Evolutionary conservation across 1,140 invertebrate species (phyloP).

Genomic region (Yoshiicerus persimilis): DNA sequence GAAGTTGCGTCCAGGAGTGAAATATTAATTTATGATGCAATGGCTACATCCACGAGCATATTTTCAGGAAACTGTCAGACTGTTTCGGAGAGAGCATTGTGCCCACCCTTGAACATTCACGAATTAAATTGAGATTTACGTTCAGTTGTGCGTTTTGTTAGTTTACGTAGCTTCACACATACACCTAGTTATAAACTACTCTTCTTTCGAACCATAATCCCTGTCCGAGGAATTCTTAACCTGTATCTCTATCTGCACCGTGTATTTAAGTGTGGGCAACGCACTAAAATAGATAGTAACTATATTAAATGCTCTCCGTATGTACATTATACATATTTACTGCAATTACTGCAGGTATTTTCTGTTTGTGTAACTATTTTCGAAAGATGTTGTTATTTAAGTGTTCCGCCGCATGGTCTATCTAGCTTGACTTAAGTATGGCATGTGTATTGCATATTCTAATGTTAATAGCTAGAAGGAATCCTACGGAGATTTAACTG

Average conservation of each 20-base stretch:
- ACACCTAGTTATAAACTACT: background rate
- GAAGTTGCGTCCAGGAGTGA: background rate
- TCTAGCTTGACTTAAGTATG: background rate
- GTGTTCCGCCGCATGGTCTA: background rate
- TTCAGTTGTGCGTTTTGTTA: background rate
- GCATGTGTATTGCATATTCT: background rate
- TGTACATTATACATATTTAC: too few relatives aligned
- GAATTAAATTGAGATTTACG: constrained; percentile 23
- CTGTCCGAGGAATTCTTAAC: background rate
- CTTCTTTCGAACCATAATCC: background rate
- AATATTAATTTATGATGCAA: constrained; percentile 1
- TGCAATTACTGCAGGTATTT: background rate
- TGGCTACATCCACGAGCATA: background rate
- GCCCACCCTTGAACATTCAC: constrained; percentile 13
- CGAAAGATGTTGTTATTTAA: background rate
- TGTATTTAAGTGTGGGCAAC: background rate
- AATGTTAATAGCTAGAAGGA: background rate
- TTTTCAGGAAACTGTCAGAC: constrained; percentile 16
- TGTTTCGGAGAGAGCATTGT: background rate
- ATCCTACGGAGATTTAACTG: constrained; percentile 13
- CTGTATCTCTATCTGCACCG: background rate
- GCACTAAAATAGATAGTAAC: too few relatives aligned
- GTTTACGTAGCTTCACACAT: background rate
- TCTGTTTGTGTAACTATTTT: background rate
- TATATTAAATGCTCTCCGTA: too few relatives aligned